Conservation (phyloP, 2,888 invertebrate genomes). For the Ecliptopera silaceata region DNA sequence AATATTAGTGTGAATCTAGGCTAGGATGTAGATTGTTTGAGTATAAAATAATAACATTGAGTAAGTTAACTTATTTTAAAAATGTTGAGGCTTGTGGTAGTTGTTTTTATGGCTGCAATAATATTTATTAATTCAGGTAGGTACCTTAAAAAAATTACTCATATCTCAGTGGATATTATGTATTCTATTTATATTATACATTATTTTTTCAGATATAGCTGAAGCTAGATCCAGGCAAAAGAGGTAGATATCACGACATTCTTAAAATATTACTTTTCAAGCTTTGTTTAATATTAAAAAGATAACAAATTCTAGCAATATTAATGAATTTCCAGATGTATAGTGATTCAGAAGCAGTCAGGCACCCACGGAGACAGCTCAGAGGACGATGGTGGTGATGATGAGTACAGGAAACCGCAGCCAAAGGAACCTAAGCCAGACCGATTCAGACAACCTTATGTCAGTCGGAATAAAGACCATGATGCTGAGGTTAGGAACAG, state of each 20-base stretch:
- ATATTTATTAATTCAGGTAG: background rate
- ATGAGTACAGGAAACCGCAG: constrained; percentile 46
- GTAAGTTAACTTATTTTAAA: background rate
- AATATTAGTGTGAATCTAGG: background rate
- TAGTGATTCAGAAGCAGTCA: constrained; percentile 69
- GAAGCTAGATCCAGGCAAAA: constrained; percentile 16
- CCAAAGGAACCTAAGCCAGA: constrained; percentile 44
- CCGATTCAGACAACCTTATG: constrained; percentile 25
- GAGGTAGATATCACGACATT: constrained; percentile 18
- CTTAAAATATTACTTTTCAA: no score
- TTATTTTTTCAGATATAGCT: constrained; percentile 7
- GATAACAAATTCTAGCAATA: background rate
- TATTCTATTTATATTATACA: no score
- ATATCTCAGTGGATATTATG: no score
- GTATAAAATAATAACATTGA: background rate
- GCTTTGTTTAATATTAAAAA: background rate
- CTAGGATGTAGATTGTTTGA: background rate
- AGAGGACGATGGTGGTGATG: constrained; percentile 47
- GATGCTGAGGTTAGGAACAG: constrained; percentile 23
- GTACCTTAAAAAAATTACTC: no score
- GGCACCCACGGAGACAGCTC: constrained; percentile 56
- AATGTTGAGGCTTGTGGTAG: background rate
- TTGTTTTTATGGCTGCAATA: background rate
- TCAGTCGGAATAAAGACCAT: constrained; percentile 38
- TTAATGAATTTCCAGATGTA: constrained; percentile 50